Base-by-base conservation (phyloP, 1,140 invertebrate genomes). In the Caerostris darwini region DNA sequence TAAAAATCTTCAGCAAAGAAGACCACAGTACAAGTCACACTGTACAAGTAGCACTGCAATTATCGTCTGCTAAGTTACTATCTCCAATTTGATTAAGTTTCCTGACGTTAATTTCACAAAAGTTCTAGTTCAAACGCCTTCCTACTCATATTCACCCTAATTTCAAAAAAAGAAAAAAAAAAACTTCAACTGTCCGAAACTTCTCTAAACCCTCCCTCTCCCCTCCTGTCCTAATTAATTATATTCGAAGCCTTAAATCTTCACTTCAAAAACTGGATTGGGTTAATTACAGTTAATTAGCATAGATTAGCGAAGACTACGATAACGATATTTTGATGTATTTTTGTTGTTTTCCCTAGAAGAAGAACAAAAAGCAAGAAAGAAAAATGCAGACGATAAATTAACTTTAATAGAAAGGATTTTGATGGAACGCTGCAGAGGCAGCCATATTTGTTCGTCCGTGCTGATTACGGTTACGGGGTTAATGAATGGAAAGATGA, bases 271-370 rank as follows among this genome's bases (percentile, higher is more conserved):
- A 90, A 90, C 87, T 90, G 34, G 87, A 90, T 90, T 71, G 87
- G 87, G 87, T 90, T 90, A 90, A 90, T 90, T 90, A 90, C 87
- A 71, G 61, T 90, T 90, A 90, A 90, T 90, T 90, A 90, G 53
- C 87, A 90, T 69, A 90, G 87, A 90, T 90, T 90, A 90, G 67
- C 87, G 59, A 61, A 71, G 50, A 71, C 71, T 77, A 77, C 71
- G 71, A 77, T 77, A 77, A 77, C 71, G 71, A 50, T 77, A 77
- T 77, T 77, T 77, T 53, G 71, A 77, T 77, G 71, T 4, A 77
- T 77, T 77, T 77, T 77, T 77, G 71, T 77, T 77, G 71, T 50
- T 71, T 12, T 56, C 17, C 12, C n/a, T 6, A 34, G 67, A 54
- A 90, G 64, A 56, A 69, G 19, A 50, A 89, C 59, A 69, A 58